Conservation (phyloP, 2,797 vertebrate genomes). For the Neoniphon sammara region DNA sequence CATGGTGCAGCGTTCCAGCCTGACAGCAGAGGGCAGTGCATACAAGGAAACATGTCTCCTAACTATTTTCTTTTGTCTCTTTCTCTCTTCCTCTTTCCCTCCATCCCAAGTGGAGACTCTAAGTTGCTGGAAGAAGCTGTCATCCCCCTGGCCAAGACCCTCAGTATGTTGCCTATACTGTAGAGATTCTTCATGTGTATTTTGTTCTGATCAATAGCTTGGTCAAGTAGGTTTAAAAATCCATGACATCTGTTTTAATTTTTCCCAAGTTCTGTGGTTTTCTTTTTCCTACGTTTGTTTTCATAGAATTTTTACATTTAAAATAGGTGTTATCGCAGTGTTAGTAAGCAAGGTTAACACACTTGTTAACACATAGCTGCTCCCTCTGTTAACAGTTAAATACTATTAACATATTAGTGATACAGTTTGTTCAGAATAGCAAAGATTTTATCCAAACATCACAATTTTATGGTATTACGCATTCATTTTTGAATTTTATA, state of each 20-base stretch:
- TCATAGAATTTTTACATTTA: too few species aligned
- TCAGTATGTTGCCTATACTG: slow-evolving; percentile 85
- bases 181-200: neutral
- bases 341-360: too few species aligned
- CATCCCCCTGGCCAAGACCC: slow-evolving; percentile 89
- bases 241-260: too few species aligned
- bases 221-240: neutral
- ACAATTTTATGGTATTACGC: too few species aligned
- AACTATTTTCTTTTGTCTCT: slow-evolving; percentile 17
- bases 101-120: slow-evolving; percentile 86
- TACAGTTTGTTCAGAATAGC: too few species aligned
- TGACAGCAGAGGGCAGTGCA: slow-evolving; percentile 28
- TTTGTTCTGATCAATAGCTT: neutral
- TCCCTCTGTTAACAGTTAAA: too few species aligned
- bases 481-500: neutral
- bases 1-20: neutral
- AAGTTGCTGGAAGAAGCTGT: slow-evolving; percentile 95
- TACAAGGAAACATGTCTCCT: neutral
- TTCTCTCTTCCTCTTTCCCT: slow-evolving; percentile 32
- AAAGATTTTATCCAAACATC: too few species aligned
- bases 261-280: too few species aligned
- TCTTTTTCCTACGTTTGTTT: too few species aligned
- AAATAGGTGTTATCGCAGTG: too few species aligned
- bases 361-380: too few species aligned
- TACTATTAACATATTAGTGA: too few species aligned